Base-by-base conservation (phyloP, 2,797 vertebrate genomes). In the Emydoidea blandingii region DNA sequence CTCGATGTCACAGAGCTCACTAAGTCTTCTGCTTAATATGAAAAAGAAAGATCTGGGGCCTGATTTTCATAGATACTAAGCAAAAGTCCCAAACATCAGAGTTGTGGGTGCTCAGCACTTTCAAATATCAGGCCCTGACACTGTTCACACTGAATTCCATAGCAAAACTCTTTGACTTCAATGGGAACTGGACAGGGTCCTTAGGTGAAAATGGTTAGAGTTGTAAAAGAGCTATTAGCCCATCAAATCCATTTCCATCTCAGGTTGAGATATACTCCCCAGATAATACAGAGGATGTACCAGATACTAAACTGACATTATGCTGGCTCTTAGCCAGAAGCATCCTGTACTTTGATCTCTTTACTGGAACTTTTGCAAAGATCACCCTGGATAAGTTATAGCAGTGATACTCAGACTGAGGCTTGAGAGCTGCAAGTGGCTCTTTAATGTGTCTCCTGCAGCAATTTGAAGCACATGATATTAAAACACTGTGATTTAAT, bases 41-140 rank as follows among this genome's bases (percentile, higher is more conserved):
- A 86, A 86, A 89, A 83, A 92, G 88, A 93, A 89, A 90, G 90
- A 95, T 62, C 85, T 76, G 91, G 83, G 86, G 79, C 12, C 41
- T 76, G 72, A 76, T 76, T 47, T 76, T 76, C 23, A 76, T 76
- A 44, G 37, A 76, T 76, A n/a, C 34, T n/a, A 16, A 68, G 16
- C 34, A 37, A 37, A 68, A 37, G 4, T n/a, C 62, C 16, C 34
- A 68, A 68, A 19, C 8, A 37, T 4, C 34, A n/a, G 18, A 68
- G 8, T 37, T 68, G 34, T 37, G 16, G n/a, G n/a, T 68, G 8
- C 18, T 68, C 23, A 47, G 23, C 21, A 27, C 41, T 76, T 27
- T 47, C 12, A 27, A 76, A 76, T 25, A 76, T 76, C 41, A 76
- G 41, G 25, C 41, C 23, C 72, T 44, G 41, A 19, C 12, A 27